These are phyloP conservation scores for Apamea crenata DNA, from an alignment of 2,888 invertebrate species.

Conservation along the genomic window DNA sequence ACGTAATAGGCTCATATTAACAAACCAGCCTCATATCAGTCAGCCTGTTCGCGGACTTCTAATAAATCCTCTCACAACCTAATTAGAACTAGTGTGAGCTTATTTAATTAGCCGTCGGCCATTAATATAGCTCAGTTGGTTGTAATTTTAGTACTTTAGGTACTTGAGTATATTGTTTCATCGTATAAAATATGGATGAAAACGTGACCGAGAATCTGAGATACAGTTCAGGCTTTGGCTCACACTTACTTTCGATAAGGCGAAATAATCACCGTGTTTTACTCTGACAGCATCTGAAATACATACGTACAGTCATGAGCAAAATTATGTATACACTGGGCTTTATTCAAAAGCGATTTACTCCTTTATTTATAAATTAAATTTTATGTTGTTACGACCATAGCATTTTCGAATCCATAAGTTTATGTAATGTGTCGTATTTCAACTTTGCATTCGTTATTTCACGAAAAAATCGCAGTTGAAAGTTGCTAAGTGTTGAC, in stretches of 20 bases:
- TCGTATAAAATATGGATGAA: constrained; percentile 14
- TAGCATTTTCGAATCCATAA: no score
- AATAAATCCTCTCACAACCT: constrained; percentile 52
- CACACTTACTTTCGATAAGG: no score
- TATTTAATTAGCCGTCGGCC: constrained; percentile 54
- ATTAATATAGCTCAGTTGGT: constrained; percentile 49
- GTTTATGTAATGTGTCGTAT: no score
- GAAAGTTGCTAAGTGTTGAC: no score
- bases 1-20: constrained; percentile 18
- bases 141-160: constrained; percentile 38
- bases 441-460: no score
- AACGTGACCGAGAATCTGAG: background rate
- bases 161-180: constrained; percentile 19
- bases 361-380: no score
- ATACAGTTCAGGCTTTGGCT: background rate
- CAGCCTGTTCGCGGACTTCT: constrained; percentile 16
- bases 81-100: constrained; percentile 54
- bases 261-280: background rate
- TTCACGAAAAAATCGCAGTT: no score
- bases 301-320: background rate
- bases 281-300: background rate
- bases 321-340: no score
- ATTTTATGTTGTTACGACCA: no score
- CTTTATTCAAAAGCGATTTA: no score
- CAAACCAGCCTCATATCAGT: constrained; percentile 20